These are phyloP conservation scores for Macrosteles quadrilineatus DNA, from an alignment of 1,140 invertebrate species.

Conservation along the genomic window DNA sequence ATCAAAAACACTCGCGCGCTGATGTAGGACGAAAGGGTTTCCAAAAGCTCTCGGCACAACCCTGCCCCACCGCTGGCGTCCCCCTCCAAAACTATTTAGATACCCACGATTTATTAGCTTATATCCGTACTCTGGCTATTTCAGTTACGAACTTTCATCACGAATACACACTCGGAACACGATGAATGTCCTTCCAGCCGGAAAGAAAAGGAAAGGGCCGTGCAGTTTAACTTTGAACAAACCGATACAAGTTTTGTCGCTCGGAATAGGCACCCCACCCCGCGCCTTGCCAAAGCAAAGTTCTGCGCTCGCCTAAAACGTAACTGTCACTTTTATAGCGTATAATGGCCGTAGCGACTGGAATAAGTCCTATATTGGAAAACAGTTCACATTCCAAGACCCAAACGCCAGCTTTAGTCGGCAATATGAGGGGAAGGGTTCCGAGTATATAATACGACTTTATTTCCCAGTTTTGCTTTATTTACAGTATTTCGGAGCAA, in stretches of 20 bases:
- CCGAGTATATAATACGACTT: too few species aligned
- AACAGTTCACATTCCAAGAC: slow-evolving; percentile 13
- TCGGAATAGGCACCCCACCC: not conserved
- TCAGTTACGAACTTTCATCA: not conserved
- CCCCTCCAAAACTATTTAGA: slow-evolving; percentile 14
- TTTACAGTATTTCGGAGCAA: too few species aligned
- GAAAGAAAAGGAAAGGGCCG: not conserved
- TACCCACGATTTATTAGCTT: not conserved
- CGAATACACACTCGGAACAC: not conserved
- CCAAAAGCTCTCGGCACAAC: not conserved
- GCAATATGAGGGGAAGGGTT: not conserved
- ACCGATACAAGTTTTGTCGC: not conserved
- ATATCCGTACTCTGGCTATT: slow-evolving; percentile 3
- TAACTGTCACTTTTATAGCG: slow-evolving; percentile 14
- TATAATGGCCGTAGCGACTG: not conserved
- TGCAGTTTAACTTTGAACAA: slow-evolving; percentile 1
- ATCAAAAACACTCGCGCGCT: slow-evolving; percentile 8
- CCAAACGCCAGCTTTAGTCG: not conserved
- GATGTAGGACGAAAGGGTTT: slow-evolving; percentile 10
- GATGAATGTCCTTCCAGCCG: too few species aligned
- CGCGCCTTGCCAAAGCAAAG: not conserved
- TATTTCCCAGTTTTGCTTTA: too few species aligned
- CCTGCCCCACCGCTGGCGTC: too few species aligned
- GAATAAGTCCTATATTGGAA: slow-evolving; percentile 10
- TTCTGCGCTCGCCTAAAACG: not conserved